These are phyloP conservation scores for Spongilla lacustris DNA, from an alignment of 37 sponge, comb jelly and placozoan genomes.

Conservation along the genomic window DNA sequence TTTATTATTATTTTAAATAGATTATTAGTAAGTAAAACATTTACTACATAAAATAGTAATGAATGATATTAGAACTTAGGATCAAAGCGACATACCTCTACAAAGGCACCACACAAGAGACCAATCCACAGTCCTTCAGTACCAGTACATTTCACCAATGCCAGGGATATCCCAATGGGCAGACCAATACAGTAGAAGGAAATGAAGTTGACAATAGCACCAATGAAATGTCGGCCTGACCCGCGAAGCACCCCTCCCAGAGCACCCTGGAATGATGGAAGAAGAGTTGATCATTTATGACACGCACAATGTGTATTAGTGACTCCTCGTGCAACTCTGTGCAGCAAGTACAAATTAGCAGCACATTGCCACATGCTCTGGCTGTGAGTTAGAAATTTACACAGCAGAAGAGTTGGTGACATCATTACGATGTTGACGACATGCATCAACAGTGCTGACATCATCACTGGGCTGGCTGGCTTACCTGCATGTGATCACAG, in stretches of 20 bases:
- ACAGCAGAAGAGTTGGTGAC: not conserved
- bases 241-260: conserved; percentile 55
- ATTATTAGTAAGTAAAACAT: too few species aligned
- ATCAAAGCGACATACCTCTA: not conserved
- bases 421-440: not conserved
- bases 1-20: too few species aligned
- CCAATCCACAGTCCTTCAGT: conserved; percentile 63
- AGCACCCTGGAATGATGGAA: not conserved
- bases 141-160: conserved; percentile 15
- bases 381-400: too few species aligned
- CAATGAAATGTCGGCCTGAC: conserved; percentile 51
- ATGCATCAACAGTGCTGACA: not conserved
- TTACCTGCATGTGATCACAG: conserved; percentile 31
- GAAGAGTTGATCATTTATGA: too few species aligned
- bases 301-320: too few species aligned
- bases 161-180: conserved; percentile 48
- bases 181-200: conserved; percentile 53
- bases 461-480: not conserved
- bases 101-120: conserved; percentile 2
- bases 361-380: too few species aligned
- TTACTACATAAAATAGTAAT: too few species aligned
- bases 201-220: conserved; percentile 46
- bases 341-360: too few species aligned
- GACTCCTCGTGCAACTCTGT: too few species aligned
- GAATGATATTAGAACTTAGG: too few species aligned